phyloP scores from a whole-genome alignment of 30 jellyfish, hydroid and myxozoan genomes.

The Turritopsis rubra region DNA sequence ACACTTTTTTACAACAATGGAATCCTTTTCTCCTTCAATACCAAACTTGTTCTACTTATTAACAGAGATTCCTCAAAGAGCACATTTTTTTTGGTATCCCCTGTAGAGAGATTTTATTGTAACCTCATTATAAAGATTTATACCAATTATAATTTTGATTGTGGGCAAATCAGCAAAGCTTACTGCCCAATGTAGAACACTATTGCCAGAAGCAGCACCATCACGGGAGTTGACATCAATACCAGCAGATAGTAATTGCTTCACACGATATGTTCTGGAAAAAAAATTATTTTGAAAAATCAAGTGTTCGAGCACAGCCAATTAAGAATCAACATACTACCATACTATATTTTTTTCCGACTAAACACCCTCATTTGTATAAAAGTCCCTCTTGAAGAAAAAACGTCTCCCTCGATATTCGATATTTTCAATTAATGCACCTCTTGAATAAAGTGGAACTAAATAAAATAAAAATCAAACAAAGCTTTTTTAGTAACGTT shows the following conservation, averaged over 20 bases:
- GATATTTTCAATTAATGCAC: no score
- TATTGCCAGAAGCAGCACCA: slow-evolving; percentile 86
- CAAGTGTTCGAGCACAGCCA: background rate
- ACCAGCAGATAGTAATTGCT: slow-evolving; percentile 81
- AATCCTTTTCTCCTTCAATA: no score
- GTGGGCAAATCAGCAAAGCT: slow-evolving; percentile 65
- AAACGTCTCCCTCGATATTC: no score
- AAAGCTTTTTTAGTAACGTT: no score
- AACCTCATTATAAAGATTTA: background rate
- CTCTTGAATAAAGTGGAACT: no score
- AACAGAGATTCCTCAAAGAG: no score
- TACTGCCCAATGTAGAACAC: slow-evolving; percentile 96
- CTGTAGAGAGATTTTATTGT: background rate
- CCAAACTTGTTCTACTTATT: no score
- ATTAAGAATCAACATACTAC: background rate
- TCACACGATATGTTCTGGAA: slow-evolving; percentile 64
- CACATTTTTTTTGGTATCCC: no score
- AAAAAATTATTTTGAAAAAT: background rate
- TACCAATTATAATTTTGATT: slow-evolving; percentile 67
- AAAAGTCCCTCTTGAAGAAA: no score
- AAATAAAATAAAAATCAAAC: no score
- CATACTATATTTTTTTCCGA: background rate
- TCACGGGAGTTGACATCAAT: slow-evolving; percentile 78
- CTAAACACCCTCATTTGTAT: no score
- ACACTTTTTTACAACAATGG: no score